A percentile compares a stretch with the other conserved stretches of the same genome.
Conservation (phyloP, 2,113 vertebrate species). For the Tichodroma muraria region DNA sequence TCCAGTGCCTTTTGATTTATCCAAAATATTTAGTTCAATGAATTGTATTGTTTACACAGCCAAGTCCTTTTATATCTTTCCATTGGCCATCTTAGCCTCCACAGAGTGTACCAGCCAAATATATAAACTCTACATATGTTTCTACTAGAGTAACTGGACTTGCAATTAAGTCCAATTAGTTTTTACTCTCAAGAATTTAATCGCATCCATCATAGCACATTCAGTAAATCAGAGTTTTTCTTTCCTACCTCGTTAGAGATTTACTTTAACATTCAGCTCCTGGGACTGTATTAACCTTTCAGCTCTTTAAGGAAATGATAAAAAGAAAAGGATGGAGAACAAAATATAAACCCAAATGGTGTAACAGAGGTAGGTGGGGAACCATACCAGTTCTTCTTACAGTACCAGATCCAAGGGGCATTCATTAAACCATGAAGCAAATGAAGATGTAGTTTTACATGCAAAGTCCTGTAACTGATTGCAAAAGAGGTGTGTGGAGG, state of each 20-base stretch:
- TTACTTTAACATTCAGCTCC: conserved; percentile 6
- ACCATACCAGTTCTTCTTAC: neutral
- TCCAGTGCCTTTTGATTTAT: neutral
- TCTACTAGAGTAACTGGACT: conserved; percentile 57
- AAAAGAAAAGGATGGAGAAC: neutral
- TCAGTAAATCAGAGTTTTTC: conserved; percentile 51
- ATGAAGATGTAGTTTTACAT: neutral
- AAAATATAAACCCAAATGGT: neutral
- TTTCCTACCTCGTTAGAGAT: neutral
- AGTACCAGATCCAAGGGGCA: neutral
- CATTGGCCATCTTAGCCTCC: neutral
- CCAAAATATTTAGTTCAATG: neutral
- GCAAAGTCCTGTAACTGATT: neutral
- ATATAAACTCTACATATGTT: conserved; percentile 57
- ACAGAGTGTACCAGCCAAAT: conserved; percentile 49
- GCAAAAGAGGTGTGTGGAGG: neutral
- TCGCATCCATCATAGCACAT: conserved; percentile 37
- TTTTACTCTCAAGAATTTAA: conserved; percentile 60
- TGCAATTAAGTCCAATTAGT: conserved; percentile 59
- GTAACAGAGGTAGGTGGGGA: neutral
- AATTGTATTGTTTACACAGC: neutral
- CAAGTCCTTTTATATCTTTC: conserved; percentile 24
- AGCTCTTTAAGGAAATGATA: neutral
- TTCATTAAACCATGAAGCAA: neutral
- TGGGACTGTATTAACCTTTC: conserved; percentile 8